Base-by-base conservation (phyloP, 2,888 invertebrate species). In the Lagria hirta region DNA sequence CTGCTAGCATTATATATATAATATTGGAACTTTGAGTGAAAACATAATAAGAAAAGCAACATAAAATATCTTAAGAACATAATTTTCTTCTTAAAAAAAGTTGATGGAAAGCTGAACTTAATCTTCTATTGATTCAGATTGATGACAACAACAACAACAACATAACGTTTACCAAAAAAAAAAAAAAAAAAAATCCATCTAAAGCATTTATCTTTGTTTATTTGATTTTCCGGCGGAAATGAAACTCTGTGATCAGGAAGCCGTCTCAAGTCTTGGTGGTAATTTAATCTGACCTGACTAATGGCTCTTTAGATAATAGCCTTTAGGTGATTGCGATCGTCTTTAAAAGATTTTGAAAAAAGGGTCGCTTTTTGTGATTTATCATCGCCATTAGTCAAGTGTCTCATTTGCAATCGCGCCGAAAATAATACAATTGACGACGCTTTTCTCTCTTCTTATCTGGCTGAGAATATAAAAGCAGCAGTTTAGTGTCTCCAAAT, bases 201-300 rank as follows among this genome's bases (percentile, higher is more conserved):
- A n/a, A n/a, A n/a, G n/a, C n/a, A n/a, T n/a, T n/a, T n/a, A n/a
- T n/a, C n/a, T n/a, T n/a, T n/a, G n/a, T n/a, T n/a, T n/a, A n/a
- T n/a, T n/a, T n/a, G n/a, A n/a, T n/a, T n/a, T n/a, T n/a, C 15
- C 23, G 30, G 54, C 57, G 63, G 61, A 62, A 63, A 63, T 63
- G 62, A 65, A 68, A 66, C 64, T 65, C 65, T 62, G 57, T 56
- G 60, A 62, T 58, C 61, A 58, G 62, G 66, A 66, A 65, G 61
- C 56, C 57, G 55, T 55, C 60, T 55, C 43, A 40, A 36, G 32
- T 44, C 58, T 58, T 58, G 50, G 55, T 58, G 51, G 62, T 65
- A 64, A 66, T 66, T 65, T 64, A 64, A 66, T 66, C 66, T 52
- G 56, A 60, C 53, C 61, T 64, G 62, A 66, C 63, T 66, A 66